Conservation (phyloP, 1,140 invertebrate genomes). For the Micrasema minimum region DNA sequence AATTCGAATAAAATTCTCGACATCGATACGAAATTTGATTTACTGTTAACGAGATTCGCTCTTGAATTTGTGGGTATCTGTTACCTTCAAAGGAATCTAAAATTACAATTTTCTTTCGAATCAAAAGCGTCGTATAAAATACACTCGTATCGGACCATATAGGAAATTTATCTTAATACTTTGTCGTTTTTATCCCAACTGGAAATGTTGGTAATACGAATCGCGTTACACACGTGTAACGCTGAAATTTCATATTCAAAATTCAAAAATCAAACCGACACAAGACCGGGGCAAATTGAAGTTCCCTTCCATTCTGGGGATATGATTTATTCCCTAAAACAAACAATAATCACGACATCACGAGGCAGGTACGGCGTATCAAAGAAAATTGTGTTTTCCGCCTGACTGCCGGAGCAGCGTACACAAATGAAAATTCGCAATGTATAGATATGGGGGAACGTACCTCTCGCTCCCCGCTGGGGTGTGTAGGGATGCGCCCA, state of each 20-base stretch:
- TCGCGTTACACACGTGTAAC: conserved; percentile 17
- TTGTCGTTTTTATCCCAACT: conserved; percentile 8
- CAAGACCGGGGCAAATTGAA: conserved; percentile 47
- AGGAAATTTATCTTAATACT: conserved; percentile 15
- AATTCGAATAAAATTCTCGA: too few species aligned
- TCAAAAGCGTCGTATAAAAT: background rate
- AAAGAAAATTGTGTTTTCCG: conserved; percentile 54
- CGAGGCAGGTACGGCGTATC: conserved; percentile 51
- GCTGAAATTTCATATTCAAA: conserved; percentile 37
- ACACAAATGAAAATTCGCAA: conserved; percentile 51
- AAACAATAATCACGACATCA: conserved; percentile 53
- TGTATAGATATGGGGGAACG: conserved; percentile 5
- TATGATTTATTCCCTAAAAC: conserved; percentile 51
- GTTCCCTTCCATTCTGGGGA: conserved; percentile 30
- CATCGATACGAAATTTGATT: background rate
- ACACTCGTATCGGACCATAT: too few species aligned
- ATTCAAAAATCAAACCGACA: conserved; percentile 47
- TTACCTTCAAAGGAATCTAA: conserved; percentile 4
- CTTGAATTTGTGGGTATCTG: background rate
- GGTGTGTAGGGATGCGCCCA: conserved; percentile 9
- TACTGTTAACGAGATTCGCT: background rate
- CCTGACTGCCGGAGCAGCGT: conserved; percentile 39
- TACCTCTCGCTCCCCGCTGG: background rate
- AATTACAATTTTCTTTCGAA: conserved; percentile 1
- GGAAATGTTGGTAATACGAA: conserved; percentile 20